These are phyloP conservation scores for Ceratotherium simum DNA, from an alignment of 2,113 vertebrate genomes.

Conservation along the genomic window DNA sequence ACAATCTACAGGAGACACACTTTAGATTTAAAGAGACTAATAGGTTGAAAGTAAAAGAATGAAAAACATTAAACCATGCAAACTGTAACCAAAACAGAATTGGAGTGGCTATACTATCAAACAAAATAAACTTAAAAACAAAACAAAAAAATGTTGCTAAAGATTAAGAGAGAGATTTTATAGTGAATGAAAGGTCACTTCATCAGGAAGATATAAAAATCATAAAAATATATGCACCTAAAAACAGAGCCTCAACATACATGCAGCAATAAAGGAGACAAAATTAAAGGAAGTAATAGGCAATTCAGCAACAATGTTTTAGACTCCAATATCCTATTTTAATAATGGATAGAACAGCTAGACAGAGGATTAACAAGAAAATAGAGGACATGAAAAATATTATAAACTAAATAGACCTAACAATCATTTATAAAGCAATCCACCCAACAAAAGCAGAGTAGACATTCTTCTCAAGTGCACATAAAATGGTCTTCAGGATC, in stretches of 20 bases:
- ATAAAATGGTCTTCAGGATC: not conserved
- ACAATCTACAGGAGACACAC: not conserved
- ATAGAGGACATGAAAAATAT: not conserved
- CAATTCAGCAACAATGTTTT: not conserved
- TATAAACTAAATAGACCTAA: not conserved
- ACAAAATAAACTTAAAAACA: not conserved
- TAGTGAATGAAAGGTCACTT: not conserved
- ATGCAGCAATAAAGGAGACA: not conserved
- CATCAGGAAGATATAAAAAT: not conserved
- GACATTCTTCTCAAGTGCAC: not conserved
- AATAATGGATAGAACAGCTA: not conserved
- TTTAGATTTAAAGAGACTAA: not conserved
- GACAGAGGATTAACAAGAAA: not conserved
- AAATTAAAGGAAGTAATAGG: not conserved
- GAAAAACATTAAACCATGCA: not conserved
- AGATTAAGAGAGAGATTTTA: not conserved
- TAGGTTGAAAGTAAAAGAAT: not conserved
- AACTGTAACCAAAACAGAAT: not conserved
- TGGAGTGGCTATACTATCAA: not conserved
- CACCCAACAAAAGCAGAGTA: not conserved
- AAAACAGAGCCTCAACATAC: not conserved
- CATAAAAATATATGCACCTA: not conserved
- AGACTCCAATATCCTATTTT: not conserved
- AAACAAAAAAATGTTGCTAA: not conserved
- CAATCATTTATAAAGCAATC: not conserved